Evolutionary conservation across 2,888 invertebrate species (phyloP), one percentile per base, ranked within the genome.

Genomic region (Gerris lacustris): DNA sequence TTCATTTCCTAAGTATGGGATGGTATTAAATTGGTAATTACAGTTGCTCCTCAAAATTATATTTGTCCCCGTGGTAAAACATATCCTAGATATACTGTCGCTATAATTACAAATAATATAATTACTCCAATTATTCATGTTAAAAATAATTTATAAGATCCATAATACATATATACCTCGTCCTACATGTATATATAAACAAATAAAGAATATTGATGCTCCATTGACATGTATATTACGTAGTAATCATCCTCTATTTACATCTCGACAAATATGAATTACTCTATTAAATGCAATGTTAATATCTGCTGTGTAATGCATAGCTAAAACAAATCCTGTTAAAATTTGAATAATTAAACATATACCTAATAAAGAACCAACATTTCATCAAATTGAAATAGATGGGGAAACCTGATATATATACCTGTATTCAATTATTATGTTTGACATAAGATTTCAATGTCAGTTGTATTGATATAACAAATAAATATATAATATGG

Each of bases 21-120:
- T 84, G 90, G 89, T 73, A 90, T 73, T 76, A 91, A 76, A 78
- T 89, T 90, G 45, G 88, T 89, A 85, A 89, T 90, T n/a, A 90
- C 88, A 63, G 89, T 89, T 0, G 89, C 89, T 2, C 88, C 89
- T 84, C 90, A 90, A 79, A 88, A 90, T 0, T 89, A 90, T 85
- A 91, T 91, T 87, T 91, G 89, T 6, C 89, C 89, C 81, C 90
- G 90, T 0, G 89, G 89, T 77, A 90, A 74, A 0, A 90, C 88
- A 82, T 91, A 91, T 0, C 90, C 90, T 83, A 90, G 82, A 80
- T 91, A 91, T 43, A 88, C 88, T 68, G 88, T 87, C 78, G 81
- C 86, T 85, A 90, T 91, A 74, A 85, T 80, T 79, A 87, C 70
- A 77, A 91, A 84, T 80, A 89, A 79, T 79, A 91, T 84, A 72